Base-by-base conservation (phyloP, 2,113 vertebrate species). In the Saiga tatarica region DNA sequence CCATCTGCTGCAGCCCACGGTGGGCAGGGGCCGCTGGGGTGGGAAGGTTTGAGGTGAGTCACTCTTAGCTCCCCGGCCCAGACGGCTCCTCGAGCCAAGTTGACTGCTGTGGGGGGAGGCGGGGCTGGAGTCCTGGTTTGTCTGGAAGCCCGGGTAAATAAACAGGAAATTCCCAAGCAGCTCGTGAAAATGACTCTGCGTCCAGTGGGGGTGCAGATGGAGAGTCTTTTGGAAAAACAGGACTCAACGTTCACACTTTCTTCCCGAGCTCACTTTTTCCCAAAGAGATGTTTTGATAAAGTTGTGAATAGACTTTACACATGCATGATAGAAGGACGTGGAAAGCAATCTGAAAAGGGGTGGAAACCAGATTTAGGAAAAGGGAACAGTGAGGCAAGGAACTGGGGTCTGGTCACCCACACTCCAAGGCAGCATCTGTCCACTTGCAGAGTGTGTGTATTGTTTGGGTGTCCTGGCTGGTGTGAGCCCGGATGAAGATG, bases 101-200 rank as follows among this genome's bases (percentile, higher is more conserved):
- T 21, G n/a, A 39, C 47, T 26, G 26, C 4, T 4, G 25, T 39
- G 1, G 19, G 19, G 10, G 36, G 5, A 74, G 36, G 16, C 9
- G 6, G 86, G 33, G 30, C 5, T 1, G 8, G 33, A 84, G 50
- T 42, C 42, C 57, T 21, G 15, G 21, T 94, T 92, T 94, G 85
- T 85, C 95, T 88, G 62, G 91, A 88, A 64, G 60, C 57, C 57
- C 13, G 1, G 1, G 88, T 50, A 90, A 94, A 94, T 94, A 93
- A 98, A 94, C 81, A 94, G 86, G 92, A 94, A 96, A 91, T 94
- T 90, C 94, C 86, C 78, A 59, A 53, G 79, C 3, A 6, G 57
- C 71, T 62, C 42, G 14, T 57, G 95, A 84, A 92, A 92, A 88
- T 55, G 52, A 89, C 74, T 87, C 28, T 78, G 86, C 28, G 36